Evolutionary conservation across 1,140 invertebrate genomes (phyloP), one percentile per base, ranked within the genome.

Genomic region (Papilio dardanus): DNA sequence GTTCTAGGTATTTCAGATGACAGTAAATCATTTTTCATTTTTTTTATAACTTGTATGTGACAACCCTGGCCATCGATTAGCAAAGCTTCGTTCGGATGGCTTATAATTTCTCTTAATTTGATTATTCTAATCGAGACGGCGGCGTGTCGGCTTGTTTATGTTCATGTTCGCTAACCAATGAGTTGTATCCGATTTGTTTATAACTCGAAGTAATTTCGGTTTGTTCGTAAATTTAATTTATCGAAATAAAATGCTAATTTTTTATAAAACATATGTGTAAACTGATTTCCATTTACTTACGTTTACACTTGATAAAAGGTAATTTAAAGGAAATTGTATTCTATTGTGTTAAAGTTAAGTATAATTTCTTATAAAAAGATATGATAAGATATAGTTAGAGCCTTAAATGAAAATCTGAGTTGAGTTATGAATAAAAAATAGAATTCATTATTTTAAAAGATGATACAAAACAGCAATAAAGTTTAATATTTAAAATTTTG

Each of bases 101-200:
- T 46, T 73, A 73, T 73, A 58, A 73, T 73, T 73, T 73, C 71
- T 73, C 50, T 73, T 73, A 73, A 73, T 73, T 54, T 73, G 71
- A 73, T 73, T 73, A 73, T 73, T 73, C 71, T 73, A 73, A 73
- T 73, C 71, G 16, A 12, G 12, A 14, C 33, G 71, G 35, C 31
- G 46, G 46, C 42, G 71, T 46, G 58, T 54, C 68, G 71, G 7
- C 46, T 73, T 58, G 71, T 73, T 73, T 73, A 73, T 54, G 46
- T 1, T 73, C 42, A 73, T 73, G 71, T 58, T 73, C 31, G 71
- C 28, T 73, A 28, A 33, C 50, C 46, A 58, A 73, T 73, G 71
- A 58, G 71, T 33, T 73, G 50, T 73, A 21, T 58, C 54, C 71
- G 46, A 73, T 58, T 73, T 73, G 50, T 73, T 58, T 73, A 73